Conservation (phyloP, 2,113 vertebrate species). For the Etheostoma cragini region DNA sequence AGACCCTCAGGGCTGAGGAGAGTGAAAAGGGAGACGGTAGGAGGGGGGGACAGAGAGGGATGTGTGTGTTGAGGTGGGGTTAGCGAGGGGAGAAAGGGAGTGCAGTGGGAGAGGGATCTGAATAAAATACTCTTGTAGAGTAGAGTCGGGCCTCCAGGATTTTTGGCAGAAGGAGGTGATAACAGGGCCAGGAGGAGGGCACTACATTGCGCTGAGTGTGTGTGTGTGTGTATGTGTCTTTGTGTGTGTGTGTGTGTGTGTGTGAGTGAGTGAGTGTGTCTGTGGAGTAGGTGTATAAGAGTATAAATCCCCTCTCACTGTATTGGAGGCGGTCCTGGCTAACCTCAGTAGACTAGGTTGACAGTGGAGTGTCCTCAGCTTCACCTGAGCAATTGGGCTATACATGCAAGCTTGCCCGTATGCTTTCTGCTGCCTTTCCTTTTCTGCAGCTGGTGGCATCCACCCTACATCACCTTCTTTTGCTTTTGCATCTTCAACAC, state of each 20-base stretch:
- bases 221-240: slow-evolving; percentile 15
- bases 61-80: neutral
- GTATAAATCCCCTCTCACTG: neutral
- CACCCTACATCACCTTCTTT: neutral
- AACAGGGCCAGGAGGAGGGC: slow-evolving; percentile 52
- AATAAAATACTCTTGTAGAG: slow-evolving; percentile 64
- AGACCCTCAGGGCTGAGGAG: slow-evolving; percentile 9
- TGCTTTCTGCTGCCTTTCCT: neutral
- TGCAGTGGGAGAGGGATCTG: slow-evolving; percentile 37
- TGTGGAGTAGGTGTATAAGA: neutral
- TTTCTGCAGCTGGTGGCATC: neutral
- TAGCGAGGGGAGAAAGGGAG: slow-evolving; percentile 10
- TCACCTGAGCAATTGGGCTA: neutral
- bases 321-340: neutral
- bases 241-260: slow-evolving; percentile 5
- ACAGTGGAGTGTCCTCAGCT: neutral
- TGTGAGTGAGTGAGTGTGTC: neutral
- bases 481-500: neutral
- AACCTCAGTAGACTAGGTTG: neutral
- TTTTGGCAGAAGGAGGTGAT: slow-evolving; percentile 62
- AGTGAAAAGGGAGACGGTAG: slow-evolving; percentile 11
- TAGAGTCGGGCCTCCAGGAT: slow-evolving; percentile 45
- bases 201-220: neutral
- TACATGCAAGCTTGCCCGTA: neutral
- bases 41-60: no score